A percentile compares a stretch with the other conserved stretches of the same genome.
Conservation (phyloP, 1,140 invertebrate species). For the Drosophila funebris region DNA sequence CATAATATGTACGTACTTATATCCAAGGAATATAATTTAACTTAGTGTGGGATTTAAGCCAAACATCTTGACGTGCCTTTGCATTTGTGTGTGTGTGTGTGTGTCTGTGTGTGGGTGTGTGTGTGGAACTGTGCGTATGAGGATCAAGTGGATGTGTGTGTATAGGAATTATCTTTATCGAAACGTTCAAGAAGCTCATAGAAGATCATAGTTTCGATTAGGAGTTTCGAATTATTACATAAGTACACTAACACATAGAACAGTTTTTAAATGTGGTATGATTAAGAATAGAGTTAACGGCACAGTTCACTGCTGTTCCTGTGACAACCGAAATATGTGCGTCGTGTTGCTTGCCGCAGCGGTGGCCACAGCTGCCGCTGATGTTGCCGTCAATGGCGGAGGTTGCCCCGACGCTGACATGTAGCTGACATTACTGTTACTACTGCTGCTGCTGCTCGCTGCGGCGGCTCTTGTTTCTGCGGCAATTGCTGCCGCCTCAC, state of each 20-base stretch:
- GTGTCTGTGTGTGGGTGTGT: neutral
- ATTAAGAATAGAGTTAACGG: conserved; percentile 37
- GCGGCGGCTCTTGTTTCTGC: conserved; percentile 26
- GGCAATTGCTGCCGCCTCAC: conserved; percentile 15
- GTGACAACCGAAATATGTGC: conserved; percentile 74
- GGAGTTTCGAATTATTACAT: conserved; percentile 66
- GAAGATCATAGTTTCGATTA: conserved; percentile 17
- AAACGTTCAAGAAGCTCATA: conserved; percentile 46
- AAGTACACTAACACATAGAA: conserved; percentile 77
- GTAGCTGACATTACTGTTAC: conserved; percentile 48
- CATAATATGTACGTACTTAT: conserved; percentile 40
- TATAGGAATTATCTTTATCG: conserved; percentile 40
- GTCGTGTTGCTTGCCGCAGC: conserved; percentile 78
- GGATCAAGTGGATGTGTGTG: conserved; percentile 1
- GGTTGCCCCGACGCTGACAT: conserved; percentile 57
- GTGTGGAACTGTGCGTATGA: conserved; percentile 5
- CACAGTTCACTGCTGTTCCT: conserved; percentile 65
- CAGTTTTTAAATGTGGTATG: conserved; percentile 52
- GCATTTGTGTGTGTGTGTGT: conserved; percentile 21
- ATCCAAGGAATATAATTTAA: conserved; percentile 71
- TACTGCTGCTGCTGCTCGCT: conserved; percentile 26
- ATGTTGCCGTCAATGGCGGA: conserved; percentile 63
- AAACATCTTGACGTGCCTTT: conserved; percentile 24
- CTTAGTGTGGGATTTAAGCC: conserved; percentile 42
- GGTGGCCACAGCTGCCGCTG: conserved; percentile 75